phyloP scores from a whole-genome alignment of 2,113 vertebrate species.

The Mesoclemmys tuberculata region DNA sequence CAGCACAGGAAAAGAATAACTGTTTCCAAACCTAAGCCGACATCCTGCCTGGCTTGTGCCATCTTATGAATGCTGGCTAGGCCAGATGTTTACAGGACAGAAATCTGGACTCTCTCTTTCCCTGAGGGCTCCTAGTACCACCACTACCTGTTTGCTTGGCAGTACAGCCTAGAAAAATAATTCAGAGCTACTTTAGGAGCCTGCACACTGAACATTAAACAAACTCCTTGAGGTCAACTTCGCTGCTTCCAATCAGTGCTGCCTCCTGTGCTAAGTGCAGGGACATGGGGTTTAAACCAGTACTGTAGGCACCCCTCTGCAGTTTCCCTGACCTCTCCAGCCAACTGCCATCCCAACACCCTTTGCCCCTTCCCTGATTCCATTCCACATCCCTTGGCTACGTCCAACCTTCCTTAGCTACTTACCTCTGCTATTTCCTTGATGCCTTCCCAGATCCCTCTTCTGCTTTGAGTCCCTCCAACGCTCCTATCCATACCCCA shows the following conservation, averaged over 20 bases:
- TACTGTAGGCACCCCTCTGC: not conserved
- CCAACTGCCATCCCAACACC: not conserved
- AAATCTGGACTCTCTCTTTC: fast-evolving
- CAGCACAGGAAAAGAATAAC: fast-evolving
- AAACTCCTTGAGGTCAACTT: no score
- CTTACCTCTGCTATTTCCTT: not conserved
- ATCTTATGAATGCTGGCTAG: not conserved
- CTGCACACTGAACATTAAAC: not conserved
- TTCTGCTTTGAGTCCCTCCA: not conserved
- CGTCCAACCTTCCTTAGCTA: not conserved
- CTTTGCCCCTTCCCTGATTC: not conserved
- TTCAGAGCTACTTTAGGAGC: fast-evolving
- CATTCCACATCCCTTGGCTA: not conserved
- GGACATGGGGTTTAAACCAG: not conserved
- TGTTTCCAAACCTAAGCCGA: not conserved
- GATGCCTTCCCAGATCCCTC: not conserved
- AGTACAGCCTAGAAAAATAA: fast-evolving
- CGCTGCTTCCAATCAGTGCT: not conserved
- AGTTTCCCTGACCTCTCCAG: not conserved
- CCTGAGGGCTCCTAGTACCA: not conserved
- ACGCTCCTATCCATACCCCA: not conserved
- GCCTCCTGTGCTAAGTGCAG: not conserved
- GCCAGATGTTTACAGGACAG: not conserved
- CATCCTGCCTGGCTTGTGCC: fast-evolving
- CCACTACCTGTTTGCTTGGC: fast-evolving